Evolutionary conservation across 2,888 invertebrate genomes (phyloP).

Genomic region (Chalcis sispes): DNA sequence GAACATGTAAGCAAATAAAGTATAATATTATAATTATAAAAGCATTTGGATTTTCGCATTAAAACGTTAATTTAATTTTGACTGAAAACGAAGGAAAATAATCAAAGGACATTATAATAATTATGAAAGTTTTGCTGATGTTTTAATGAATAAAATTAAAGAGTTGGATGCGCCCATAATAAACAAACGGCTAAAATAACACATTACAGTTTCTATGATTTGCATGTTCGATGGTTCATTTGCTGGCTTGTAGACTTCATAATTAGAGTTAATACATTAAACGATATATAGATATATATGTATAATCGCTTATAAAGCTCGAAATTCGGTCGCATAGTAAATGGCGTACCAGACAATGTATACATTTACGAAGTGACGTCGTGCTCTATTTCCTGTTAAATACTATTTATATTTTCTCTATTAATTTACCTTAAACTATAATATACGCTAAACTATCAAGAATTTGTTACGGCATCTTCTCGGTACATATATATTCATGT

Average conservation of each 20-base stretch:
- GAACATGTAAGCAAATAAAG: too few species aligned
- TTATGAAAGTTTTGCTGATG: too few species aligned
- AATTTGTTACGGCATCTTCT: too few species aligned
- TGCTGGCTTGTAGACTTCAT: slow-evolving; percentile 28
- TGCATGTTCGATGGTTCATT: slow-evolving; percentile 46
- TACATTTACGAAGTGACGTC: slow-evolving; percentile 3
- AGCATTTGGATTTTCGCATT: too few species aligned
- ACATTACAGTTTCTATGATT: slow-evolving; percentile 11
- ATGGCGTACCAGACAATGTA: slow-evolving; percentile 7
- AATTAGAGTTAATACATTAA: slow-evolving; percentile 43
- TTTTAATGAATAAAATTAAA: too few species aligned
- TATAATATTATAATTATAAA: too few species aligned
- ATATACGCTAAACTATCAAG: too few species aligned
- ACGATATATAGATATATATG: not conserved
- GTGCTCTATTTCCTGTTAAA: slow-evolving; percentile 12
- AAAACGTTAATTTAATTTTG: too few species aligned
- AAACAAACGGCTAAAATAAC: slow-evolving; percentile 15
- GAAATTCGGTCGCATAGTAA: slow-evolving; percentile 28
- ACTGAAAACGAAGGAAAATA: too few species aligned
- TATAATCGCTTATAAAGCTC: not conserved
- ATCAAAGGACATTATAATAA: too few species aligned
- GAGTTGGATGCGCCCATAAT: not conserved
- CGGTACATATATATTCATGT: too few species aligned
- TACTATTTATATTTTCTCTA: not conserved
- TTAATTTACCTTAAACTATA: too few species aligned